Base-by-base conservation (phyloP, 2,797 vertebrate species). In the Alcedo quadribrachys region DNA sequence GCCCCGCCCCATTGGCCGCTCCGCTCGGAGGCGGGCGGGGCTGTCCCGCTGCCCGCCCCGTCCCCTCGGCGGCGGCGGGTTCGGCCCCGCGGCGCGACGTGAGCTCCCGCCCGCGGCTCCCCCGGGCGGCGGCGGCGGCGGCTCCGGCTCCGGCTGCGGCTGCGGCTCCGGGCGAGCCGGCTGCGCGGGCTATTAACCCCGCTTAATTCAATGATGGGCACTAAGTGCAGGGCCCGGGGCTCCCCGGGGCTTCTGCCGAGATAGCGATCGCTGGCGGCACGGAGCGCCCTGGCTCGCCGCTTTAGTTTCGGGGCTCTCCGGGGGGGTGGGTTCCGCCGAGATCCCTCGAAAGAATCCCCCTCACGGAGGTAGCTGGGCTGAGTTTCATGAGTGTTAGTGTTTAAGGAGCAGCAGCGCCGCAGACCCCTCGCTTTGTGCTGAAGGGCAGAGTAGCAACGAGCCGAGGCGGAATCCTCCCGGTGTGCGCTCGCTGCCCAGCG, bases 381-480 rank as follows among this genome's bases (percentile, higher is more conserved):
- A 5, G 15, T 54, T 35, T 8, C 40, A 2, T 11, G 15, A 37
- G n/a, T 2, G 45, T 4, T 3, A 2, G 25, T 1, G 10, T 12
- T 11, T 32, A 8, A 15, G 12, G 66, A n/a, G 20, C 15, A 6
- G 7, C 10, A 18, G 27, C 12, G 5, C 16, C 4, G 7, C 37
- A 2, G 2, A 28, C 13, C 32, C 25, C 37, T 37, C 2, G 43
- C 32, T 25, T 11, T 33, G 1, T 2, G 35, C 6, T 5, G 71
- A 46, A 35, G 19, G 70, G 62, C 62, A 28, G 50, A 14, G 37
- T 5, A 45, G 2, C 27, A 22, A 21, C 2, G n/a, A 42, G 20
- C 3, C 5, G 8, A 2, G 33, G 37, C 22, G 1, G 45, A 3
- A 6, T 3, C 32, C 46, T 7, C 27, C 20, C 14, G 12, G 8